phyloP scores from a whole-genome alignment of 2,113 vertebrate species.

The Sprattus sprattus region DNA sequence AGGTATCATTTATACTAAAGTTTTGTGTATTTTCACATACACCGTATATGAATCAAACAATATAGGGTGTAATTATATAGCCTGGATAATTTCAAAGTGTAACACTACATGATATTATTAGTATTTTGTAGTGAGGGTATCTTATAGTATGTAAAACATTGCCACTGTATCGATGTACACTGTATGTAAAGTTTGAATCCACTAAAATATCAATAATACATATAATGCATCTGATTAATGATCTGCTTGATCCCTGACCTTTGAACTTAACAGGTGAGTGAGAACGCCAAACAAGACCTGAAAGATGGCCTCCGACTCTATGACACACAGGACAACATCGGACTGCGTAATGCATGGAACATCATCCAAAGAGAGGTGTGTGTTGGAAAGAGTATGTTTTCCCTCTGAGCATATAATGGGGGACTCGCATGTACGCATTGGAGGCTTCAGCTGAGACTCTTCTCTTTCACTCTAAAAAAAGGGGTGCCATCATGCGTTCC shows the following conservation, averaged over 20 bases:
- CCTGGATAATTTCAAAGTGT: too few relatives aligned
- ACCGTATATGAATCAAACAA: not conserved
- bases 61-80: not conserved
- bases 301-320: conserved; percentile 90
- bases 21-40: not conserved
- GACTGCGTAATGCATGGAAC: conserved; percentile 93
- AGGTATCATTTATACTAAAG: conserved; percentile 71
- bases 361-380: conserved; percentile 92
- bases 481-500: too few relatives aligned
- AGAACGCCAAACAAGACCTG: conserved; percentile 87
- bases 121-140: too few relatives aligned
- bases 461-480: too few relatives aligned
- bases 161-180: too few relatives aligned
- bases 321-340: conserved; percentile 89
- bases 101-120: too few relatives aligned
- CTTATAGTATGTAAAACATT: too few relatives aligned
- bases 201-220: too few relatives aligned
- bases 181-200: too few relatives aligned
- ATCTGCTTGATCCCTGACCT: not conserved
- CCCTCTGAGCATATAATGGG: too few relatives aligned
- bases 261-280: conserved; percentile 78
- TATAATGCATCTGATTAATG: not conserved
- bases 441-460: not conserved
- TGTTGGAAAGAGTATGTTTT: not conserved
- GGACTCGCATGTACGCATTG: not conserved